phyloP scores from a whole-genome alignment of 2,888 invertebrate species.

The Carpatolechia fugitivella region DNA sequence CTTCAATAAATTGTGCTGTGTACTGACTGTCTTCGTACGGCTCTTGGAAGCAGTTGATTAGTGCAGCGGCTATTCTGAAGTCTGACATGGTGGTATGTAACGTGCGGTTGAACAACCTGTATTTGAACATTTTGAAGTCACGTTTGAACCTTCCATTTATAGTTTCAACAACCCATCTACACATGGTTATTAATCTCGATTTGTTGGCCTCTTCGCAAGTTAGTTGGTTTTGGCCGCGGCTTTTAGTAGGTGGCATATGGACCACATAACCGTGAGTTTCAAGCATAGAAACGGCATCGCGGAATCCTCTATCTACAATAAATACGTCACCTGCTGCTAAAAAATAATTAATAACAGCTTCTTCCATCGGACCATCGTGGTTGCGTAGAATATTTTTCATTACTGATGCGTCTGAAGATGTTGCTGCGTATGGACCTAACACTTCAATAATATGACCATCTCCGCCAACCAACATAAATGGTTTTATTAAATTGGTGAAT shows the following conservation, averaged over 20 bases:
- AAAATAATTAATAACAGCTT: slow-evolving; percentile 14
- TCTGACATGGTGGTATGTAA: slow-evolving; percentile 16
- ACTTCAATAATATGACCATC: slow-evolving; percentile 24
- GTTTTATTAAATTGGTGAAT: slow-evolving; percentile 19
- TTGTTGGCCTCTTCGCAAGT: slow-evolving; percentile 18
- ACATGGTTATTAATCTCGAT: slow-evolving; percentile 23
- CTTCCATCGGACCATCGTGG: slow-evolving; percentile 14
- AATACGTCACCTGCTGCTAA: slow-evolving; percentile 22
- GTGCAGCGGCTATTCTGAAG: slow-evolving; percentile 23
- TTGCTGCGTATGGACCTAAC: slow-evolving; percentile 20
- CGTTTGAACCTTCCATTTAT: slow-evolving; percentile 25
- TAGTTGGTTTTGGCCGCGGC: slow-evolving; percentile 13
- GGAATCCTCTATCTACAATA: slow-evolving; percentile 25
- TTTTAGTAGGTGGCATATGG: slow-evolving; percentile 13
- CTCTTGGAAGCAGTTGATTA: slow-evolving; percentile 22
- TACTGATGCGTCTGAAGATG: slow-evolving; percentile 21
- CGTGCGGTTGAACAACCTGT: slow-evolving; percentile 21
- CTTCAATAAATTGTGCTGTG: slow-evolving; percentile 16
- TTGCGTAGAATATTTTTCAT: slow-evolving; percentile 17
- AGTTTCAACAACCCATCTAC: slow-evolving; percentile 25
- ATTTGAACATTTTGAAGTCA: slow-evolving; percentile 21
- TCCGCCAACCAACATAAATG: slow-evolving; percentile 18
- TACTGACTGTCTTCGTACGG: slow-evolving; percentile 18
- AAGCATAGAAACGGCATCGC: slow-evolving; percentile 14
- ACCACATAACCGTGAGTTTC: slow-evolving; percentile 14